Conservation (phyloP, 2,888 invertebrate genomes). For the Campaea margaritaria region DNA sequence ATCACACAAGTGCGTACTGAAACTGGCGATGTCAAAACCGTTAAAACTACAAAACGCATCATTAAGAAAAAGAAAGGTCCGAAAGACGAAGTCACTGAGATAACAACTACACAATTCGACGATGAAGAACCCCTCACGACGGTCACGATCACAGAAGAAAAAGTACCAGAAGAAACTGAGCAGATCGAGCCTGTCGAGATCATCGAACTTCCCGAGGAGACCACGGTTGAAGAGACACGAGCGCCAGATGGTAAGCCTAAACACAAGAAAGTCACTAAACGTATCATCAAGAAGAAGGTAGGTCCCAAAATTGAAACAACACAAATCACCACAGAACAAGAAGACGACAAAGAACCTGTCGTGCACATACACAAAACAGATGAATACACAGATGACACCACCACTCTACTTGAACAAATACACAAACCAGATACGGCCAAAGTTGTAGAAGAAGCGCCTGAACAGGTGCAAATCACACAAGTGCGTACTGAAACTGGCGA, state of each 20-base stretch:
- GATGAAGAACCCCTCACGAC: too few relatives aligned
- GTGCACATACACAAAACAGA: too few relatives aligned
- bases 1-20: too few relatives aligned
- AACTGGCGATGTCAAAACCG: too few relatives aligned
- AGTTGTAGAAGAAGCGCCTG: constrained; percentile 65
- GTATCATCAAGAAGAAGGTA: neutral
- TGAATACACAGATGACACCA: too few relatives aligned
- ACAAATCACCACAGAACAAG: constrained; percentile 55
- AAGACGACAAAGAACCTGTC: too few relatives aligned
- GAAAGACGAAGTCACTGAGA: too few relatives aligned
- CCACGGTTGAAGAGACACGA: neutral
- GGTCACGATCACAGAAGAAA: too few relatives aligned
- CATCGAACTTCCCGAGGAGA: neutral
- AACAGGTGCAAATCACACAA: constrained; percentile 48
- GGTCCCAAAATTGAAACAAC: neutral
- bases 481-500: constrained; percentile 27
- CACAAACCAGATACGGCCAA: constrained; percentile 76
- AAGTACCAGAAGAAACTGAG: neutral
- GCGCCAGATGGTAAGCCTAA: neutral
- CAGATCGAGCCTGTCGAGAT: neutral
- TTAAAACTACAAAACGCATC: too few relatives aligned
- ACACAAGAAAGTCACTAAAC: neutral
- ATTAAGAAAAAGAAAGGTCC: too few relatives aligned
- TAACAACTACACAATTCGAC: too few relatives aligned
- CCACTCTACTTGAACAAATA: constrained; percentile 45